phyloP scores from a whole-genome alignment of 2,113 vertebrate genomes.

The Eudorcas thomsonii region DNA sequence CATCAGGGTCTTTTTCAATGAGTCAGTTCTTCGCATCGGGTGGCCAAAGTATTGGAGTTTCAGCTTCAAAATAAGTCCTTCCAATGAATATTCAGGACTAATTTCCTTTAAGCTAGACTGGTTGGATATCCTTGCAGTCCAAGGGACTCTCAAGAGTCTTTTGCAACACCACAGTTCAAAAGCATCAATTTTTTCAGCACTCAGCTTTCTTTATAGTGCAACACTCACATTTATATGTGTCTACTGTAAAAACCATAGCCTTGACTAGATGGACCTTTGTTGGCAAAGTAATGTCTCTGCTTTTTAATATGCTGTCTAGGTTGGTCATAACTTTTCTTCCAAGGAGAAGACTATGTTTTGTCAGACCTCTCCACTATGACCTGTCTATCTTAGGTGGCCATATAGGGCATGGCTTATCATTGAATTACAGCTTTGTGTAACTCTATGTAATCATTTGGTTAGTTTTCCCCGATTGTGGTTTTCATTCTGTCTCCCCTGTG shows the following conservation, averaged over 20 bases:
- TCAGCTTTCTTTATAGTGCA: not conserved
- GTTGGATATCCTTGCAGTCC: not conserved
- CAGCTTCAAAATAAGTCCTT: not conserved
- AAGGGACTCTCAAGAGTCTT: not conserved
- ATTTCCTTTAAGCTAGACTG: not conserved
- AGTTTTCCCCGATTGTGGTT: not conserved
- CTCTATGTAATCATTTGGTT: not conserved
- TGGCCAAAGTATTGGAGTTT: not conserved
- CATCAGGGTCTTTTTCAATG: not conserved
- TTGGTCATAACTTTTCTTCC: not conserved
- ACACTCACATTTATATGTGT: not conserved
- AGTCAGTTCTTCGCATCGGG: not conserved
- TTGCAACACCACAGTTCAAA: not conserved
- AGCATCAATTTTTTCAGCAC: not conserved
- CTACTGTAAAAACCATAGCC: not conserved
- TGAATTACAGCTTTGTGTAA: not conserved
- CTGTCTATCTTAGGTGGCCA: not conserved
- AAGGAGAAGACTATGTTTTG: not conserved
- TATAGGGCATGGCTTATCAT: fast-evolving
- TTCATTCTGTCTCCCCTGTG: not conserved
- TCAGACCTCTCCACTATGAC: not conserved
- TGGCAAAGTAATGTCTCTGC: not conserved
- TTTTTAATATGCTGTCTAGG: not conserved
- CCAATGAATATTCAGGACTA: not conserved
- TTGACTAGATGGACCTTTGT: not conserved